Base-by-base conservation (phyloP, 1,140 invertebrate species). In the Bicyclus anynana region DNA sequence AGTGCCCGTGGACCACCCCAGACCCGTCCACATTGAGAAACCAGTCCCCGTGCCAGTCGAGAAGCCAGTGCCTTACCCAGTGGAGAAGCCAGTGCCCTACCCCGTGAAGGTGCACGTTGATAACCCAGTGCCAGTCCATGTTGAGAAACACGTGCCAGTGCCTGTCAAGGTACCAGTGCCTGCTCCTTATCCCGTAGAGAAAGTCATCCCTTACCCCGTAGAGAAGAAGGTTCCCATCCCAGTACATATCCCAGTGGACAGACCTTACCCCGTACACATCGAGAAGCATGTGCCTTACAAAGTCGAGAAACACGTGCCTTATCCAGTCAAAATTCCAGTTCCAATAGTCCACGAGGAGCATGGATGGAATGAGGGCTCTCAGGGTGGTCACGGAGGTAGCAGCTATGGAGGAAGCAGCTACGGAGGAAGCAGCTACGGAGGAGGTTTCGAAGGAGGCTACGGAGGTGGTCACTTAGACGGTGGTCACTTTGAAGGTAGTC, bases 261-360 rank as follows among this genome's bases (percentile, higher is more conserved):
- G 89, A 63, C 90, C 91, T 5, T 71, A 90, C 2, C 85, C 91
- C 0, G 90, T 91, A 9, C 90, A 90, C 7, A 91, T 93, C 0
- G 92, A 94, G 65, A 94, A 93, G 79, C 91, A 91, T 49, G 91
- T 92, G 2, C 91, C 92, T 0, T 90, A 91, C 60, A 89, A 89
- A n/a, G 90, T 92, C 0, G 91, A 92, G 67, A 92, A 92, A 59
- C 90, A 90, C 9, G 90, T 92, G 2, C 91, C 91, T 16, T 90
- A 91, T 52, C 81, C 88, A 29, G 90, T 89, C 6, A 89, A 89
- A 58, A 81, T 91, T 5, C 81, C 90, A 18, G 89, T 92, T 29
- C 92, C 90, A 0, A 86, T 90, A 14, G 50, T 86, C 44, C 82
- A 89, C 29, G 76, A 88, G 33, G 61, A 55, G 16, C 35, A 50